Conservation (phyloP, 2,888 invertebrate genomes). For the Protula sp. region DNA sequence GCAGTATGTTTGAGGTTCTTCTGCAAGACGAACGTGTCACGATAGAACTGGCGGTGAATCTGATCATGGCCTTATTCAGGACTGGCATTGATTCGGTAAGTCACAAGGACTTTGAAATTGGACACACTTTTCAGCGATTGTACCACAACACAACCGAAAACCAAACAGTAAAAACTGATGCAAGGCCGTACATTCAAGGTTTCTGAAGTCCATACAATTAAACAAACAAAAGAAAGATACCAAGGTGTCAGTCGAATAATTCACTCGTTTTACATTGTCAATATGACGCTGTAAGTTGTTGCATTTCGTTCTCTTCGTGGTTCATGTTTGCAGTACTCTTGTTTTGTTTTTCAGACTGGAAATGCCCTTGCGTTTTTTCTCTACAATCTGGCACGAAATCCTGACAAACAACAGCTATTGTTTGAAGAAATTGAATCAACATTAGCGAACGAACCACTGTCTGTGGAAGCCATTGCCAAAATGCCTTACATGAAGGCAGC, state of each 20-base stretch:
- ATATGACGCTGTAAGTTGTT: too few relatives aligned
- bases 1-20: constrained; percentile 13
- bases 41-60: constrained; percentile 12
- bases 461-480: constrained; percentile 18
- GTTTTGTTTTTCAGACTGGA: constrained; percentile 27
- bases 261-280: too few relatives aligned
- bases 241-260: too few relatives aligned
- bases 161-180: too few relatives aligned
- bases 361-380: constrained; percentile 33
- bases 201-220: too few relatives aligned
- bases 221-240: too few relatives aligned
- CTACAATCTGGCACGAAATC: constrained; percentile 29
- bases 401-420: constrained; percentile 27
- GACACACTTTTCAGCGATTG: too few relatives aligned
- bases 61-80: constrained; percentile 18
- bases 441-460: constrained; percentile 14
- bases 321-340: too few relatives aligned
- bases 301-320: too few relatives aligned
- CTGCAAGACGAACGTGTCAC: constrained; percentile 10
- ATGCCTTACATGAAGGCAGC: constrained; percentile 36
- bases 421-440: constrained; percentile 25
- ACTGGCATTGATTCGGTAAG: constrained; percentile 22
- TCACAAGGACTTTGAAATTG: not conserved
- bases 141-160: too few relatives aligned
- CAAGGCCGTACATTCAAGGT: too few relatives aligned